A percentile compares a stretch with the other conserved stretches of the same genome.
Evolutionary conservation across 2,888 invertebrate species (phyloP).

Genomic region (Deilephila porcellus): DNA sequence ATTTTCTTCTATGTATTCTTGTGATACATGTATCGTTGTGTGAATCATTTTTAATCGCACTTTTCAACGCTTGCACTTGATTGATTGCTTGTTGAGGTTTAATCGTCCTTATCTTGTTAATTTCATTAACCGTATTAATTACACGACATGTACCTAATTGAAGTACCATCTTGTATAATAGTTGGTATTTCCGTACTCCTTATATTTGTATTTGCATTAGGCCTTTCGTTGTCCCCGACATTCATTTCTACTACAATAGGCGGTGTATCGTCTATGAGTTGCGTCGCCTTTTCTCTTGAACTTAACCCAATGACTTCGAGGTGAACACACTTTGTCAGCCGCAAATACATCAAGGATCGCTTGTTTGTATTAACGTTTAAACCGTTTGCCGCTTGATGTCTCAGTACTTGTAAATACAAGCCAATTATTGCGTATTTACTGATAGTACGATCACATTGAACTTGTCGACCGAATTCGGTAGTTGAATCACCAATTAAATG

Average conservation of each 20-base stretch:
- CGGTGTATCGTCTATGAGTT: background rate
- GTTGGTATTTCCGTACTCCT: no score
- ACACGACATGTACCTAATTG: no score
- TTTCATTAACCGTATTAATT: no score
- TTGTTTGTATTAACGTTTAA: conserved; percentile 45
- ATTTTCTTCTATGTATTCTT: background rate
- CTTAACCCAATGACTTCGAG: conserved; percentile 30
- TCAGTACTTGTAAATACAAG: conserved; percentile 29
- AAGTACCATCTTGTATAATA: no score
- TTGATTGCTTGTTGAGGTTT: background rate
- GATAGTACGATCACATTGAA: background rate
- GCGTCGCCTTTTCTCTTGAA: conserved; percentile 22
- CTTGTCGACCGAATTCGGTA: background rate
- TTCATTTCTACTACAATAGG: conserved; percentile 2
- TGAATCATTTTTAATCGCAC: conserved; percentile 12
- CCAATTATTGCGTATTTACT: conserved; percentile 36
- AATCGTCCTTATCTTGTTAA: background rate
- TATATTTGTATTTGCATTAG: no score
- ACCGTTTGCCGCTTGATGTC: conserved; percentile 29
- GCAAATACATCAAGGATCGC: conserved; percentile 33
- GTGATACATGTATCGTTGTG: conserved; percentile 6
- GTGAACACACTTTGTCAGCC: conserved; percentile 44
- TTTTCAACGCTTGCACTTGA: conserved; percentile 10
- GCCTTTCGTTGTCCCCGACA: background rate
- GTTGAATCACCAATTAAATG: no score